phyloP scores from a whole-genome alignment of 2,113 vertebrate species.

The Apodemus speciosus region DNA sequence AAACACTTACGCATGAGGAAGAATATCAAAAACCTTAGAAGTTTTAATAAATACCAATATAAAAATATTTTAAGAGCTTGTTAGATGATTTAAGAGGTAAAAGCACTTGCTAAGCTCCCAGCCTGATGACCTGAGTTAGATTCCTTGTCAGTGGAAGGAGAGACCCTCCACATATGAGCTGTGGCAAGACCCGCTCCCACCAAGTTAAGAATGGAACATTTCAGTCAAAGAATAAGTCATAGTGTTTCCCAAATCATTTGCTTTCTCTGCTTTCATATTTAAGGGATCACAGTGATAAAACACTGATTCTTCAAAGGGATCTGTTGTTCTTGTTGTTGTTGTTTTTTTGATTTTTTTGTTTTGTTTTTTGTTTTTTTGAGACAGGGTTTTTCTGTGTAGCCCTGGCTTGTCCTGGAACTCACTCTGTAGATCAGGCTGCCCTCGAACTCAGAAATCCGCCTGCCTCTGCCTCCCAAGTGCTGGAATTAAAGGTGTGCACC shows the following conservation, averaged over 20 bases:
- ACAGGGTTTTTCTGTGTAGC: no score
- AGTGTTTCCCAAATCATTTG: conserved; percentile 22
- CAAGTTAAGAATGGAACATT: not conserved
- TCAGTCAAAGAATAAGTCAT: conserved; percentile 4
- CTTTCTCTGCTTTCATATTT: not conserved
- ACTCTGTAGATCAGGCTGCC: no score
- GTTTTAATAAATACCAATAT: not conserved
- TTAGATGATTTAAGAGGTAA: not conserved
- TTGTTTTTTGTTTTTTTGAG: no score
- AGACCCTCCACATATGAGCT: not conserved
- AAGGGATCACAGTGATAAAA: conserved; percentile 17
- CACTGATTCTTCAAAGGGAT: not conserved
- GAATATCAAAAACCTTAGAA: not conserved
- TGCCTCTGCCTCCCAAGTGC: no score
- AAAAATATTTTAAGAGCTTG: not conserved
- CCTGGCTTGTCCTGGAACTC: no score
- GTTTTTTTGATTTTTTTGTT: no score
- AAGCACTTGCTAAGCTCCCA: not conserved
- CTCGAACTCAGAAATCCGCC: no score
- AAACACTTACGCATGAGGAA: not conserved
- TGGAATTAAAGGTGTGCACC: no score
- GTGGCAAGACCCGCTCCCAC: not conserved
- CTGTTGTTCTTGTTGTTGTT: not conserved
- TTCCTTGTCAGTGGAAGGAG: not conserved
- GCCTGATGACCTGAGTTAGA: not conserved